Conservation (phyloP, 2,888 invertebrate genomes). For the Dynastes tityus region DNA sequence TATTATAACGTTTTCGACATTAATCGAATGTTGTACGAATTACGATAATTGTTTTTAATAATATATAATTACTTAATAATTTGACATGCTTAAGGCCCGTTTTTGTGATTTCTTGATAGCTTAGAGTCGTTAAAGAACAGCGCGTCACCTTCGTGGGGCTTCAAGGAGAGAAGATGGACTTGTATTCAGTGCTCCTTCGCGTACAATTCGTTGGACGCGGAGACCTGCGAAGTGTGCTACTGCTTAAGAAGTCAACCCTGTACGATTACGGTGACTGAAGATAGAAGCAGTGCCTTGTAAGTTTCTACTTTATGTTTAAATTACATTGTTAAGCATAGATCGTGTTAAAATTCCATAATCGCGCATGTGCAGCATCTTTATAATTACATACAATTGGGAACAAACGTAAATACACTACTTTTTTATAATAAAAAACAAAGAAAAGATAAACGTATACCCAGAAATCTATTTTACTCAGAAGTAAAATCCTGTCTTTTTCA, state of each 20-base stretch:
- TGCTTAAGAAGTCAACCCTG: constrained; percentile 78
- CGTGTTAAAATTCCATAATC: too few relatives aligned
- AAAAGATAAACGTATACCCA: too few relatives aligned
- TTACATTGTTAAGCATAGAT: too few relatives aligned
- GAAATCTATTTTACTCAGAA: too few relatives aligned
- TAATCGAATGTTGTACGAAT: not conserved
- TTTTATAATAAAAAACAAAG: too few relatives aligned
- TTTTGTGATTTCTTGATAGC: constrained; percentile 33
- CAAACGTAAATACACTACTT: too few relatives aligned
- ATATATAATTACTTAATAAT: not conserved
- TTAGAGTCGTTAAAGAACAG: constrained; percentile 61
- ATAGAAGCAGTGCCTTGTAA: constrained; percentile 61
- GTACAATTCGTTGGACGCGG: constrained; percentile 87
- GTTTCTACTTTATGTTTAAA: constrained; percentile 48
- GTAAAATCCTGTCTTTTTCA: too few relatives aligned
- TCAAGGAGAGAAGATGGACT: constrained; percentile 83
- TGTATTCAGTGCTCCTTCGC: constrained; percentile 92
- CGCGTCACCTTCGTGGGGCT: constrained; percentile 62
- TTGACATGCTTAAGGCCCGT: not conserved
- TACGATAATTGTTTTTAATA: not conserved
- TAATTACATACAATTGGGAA: too few relatives aligned
- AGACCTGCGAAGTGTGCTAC: constrained; percentile 88
- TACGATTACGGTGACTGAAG: constrained; percentile 81
- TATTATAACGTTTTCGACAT: constrained; percentile 16
- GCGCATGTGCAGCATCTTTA: too few relatives aligned